Base-by-base conservation (phyloP, 2,113 vertebrate genomes). In the Puffinus mauretanicus region DNA sequence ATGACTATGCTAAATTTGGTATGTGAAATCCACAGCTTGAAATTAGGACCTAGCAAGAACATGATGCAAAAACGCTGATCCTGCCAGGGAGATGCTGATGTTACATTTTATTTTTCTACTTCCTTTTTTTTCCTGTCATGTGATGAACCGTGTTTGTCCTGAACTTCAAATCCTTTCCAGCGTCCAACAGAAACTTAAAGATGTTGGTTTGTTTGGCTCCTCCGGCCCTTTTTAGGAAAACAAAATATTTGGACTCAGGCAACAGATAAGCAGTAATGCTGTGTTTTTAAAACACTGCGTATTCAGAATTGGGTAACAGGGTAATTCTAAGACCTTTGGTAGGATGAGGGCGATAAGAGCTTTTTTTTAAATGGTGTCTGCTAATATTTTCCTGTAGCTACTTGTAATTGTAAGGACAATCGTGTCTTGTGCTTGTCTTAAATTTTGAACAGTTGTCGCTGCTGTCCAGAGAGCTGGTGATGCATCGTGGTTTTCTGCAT, bases 131-230 rank as follows among this genome's bases (percentile, higher is more conserved):
- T 44, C 22, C 16, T 1, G 4, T 89, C 71, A 70, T 76, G 49
- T 92, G 95, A 93, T 16, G 7, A 90, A 49, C 11, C 3, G 5
- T 65, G 61, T 82, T 95, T 95, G 34, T 77, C 82, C 67, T 58
- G 62, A 95, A 47, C 49, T 95, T 94, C 54, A 86, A 18, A 64
- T 76, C 27, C 29, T 92, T 77, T 86, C 55, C 38, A 32, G 49
- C 4, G 2, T 90, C 92, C 93, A 93, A 79, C 36, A 95, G 94
- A 90, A 95, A 92, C 57, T 69, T 79, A 24, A 84, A 69, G 54
- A 49, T 71, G 11, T 89, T 95, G 77, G 84, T 92, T 82, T 92
- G 20, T 61, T 96, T 95, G 91, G 73, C 93, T 96, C 89, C 77
- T 89, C 40, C 20, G 30, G 30, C 40, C 7, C 52, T 91, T 93